Evolutionary conservation across 1,140 invertebrate genomes (phyloP).

Genomic region (Thaumatotibia leucotreta): DNA sequence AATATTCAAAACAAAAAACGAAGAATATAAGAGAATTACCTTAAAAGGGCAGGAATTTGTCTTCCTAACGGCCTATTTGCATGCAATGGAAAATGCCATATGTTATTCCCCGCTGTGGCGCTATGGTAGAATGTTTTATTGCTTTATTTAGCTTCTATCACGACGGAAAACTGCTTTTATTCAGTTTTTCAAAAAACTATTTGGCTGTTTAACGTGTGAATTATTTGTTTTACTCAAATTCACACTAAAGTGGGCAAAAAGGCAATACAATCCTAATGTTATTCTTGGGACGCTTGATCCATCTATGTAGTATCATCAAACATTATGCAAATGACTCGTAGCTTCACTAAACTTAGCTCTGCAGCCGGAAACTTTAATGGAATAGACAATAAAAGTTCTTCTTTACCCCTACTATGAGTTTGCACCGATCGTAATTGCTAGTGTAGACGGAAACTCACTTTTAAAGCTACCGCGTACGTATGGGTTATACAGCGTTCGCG

Average conservation of each 20-base stretch:
- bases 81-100: neutral
- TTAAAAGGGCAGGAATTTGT: neutral
- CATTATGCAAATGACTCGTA: neutral
- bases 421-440: too few species aligned
- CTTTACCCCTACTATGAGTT: too few species aligned
- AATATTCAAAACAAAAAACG: neutral
- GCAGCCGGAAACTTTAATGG: slow-evolving; percentile 45
- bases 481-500: too few species aligned
- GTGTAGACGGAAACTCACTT: too few species aligned
- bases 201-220: too few species aligned
- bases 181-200: too few species aligned
- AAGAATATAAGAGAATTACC: neutral
- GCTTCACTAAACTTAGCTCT: neutral
- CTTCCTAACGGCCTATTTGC: neutral
- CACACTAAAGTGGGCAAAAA: too few species aligned
- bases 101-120: neutral
- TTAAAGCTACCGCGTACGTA: too few species aligned
- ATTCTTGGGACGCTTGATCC: too few species aligned
- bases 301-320: neutral
- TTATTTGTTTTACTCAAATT: too few species aligned
- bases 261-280: too few species aligned
- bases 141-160: neutral
- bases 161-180: neutral
- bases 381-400: slow-evolving; percentile 45
- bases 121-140: neutral